Conservation (phyloP, 2,113 vertebrate species). For the Lophochroa leadbeateri region DNA sequence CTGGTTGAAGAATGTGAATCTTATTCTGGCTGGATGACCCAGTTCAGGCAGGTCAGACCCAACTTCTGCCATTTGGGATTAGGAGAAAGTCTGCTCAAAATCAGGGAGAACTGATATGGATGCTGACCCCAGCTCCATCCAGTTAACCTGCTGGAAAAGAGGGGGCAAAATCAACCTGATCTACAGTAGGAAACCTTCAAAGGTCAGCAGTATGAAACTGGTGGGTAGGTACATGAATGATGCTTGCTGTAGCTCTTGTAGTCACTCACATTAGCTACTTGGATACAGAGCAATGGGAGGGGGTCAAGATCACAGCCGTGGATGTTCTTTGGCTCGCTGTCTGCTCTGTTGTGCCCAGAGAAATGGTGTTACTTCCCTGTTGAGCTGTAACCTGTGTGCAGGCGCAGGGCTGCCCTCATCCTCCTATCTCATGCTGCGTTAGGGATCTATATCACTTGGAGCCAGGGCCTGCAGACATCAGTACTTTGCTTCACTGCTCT, state of each 20-base stretch:
- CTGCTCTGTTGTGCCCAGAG: neutral
- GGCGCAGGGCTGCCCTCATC: neutral
- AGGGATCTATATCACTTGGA: neutral
- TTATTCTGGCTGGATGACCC: neutral
- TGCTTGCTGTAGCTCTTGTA: neutral
- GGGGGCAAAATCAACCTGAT: neutral
- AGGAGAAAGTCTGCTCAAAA: neutral
- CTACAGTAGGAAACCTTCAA: neutral
- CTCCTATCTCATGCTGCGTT: rapidly evolving
- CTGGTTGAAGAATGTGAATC: neutral
- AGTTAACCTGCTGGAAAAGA: neutral
- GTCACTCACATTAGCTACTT: neutral
- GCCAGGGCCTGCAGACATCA: neutral
- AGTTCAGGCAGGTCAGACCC: neutral
- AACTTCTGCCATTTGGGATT: neutral
- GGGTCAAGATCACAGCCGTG: neutral
- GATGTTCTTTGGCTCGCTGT: neutral
- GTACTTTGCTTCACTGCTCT: neutral
- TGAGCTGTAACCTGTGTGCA: neutral
- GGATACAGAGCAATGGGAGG: no score
- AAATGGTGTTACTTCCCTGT: neutral
- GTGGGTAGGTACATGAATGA: neutral
- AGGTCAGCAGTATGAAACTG: neutral
- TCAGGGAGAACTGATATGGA: neutral
- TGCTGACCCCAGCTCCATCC: neutral